These are phyloP conservation scores for Ophonus ardosiacus DNA, from an alignment of 2,888 invertebrate species.

Conservation along the genomic window DNA sequence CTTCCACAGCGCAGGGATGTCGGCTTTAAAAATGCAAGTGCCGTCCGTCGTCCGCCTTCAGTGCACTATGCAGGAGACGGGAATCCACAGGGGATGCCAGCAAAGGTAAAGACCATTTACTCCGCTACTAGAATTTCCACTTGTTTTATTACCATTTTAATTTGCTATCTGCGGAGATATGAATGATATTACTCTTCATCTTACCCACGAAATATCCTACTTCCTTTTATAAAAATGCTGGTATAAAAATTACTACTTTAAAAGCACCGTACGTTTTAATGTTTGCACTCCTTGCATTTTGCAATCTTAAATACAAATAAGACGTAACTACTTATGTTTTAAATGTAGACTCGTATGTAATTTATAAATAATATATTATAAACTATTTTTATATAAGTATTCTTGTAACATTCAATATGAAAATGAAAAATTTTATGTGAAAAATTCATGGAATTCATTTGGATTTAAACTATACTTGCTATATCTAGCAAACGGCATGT, in stretches of 20 bases:
- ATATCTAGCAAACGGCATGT: too few species aligned
- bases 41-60: not conserved
- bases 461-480: too few species aligned
- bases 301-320: too few species aligned
- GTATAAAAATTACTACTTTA: not conserved
- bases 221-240: not conserved
- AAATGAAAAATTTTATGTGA: too few species aligned
- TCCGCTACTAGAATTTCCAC: constrained; percentile 38
- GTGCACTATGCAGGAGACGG: not conserved
- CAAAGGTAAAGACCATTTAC: constrained; percentile 44
- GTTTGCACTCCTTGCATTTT: not conserved
- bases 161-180: constrained; percentile 37
- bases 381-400: too few species aligned
- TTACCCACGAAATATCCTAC: not conserved
- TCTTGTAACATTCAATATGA: too few species aligned
- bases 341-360: too few species aligned
- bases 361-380: too few species aligned
- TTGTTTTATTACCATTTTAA: constrained; percentile 44
- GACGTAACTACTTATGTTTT: too few species aligned
- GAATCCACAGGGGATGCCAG: constrained; percentile 17
- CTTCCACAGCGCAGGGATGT: constrained; percentile 10
- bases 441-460: too few species aligned
- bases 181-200: constrained; percentile 26
- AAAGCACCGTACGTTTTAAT: not conserved
- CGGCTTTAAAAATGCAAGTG: constrained; percentile 35